Percentiles rank a stretch among this genome's conserved stretches.
Conservation (phyloP, 2,888 invertebrate species). For the Megamerina dolium region DNA sequence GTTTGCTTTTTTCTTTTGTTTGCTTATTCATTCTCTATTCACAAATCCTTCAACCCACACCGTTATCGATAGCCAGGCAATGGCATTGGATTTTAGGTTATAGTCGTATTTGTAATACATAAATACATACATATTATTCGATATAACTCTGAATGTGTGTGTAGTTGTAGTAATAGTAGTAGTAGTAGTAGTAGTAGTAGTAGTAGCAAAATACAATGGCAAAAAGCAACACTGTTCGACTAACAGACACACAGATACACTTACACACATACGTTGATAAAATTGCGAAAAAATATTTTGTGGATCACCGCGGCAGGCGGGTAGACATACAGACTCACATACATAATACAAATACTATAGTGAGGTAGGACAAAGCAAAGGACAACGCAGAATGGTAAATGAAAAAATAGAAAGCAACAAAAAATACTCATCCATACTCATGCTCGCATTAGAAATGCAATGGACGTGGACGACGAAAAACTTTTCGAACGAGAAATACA, state of each 20-base stretch:
- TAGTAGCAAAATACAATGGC: neutral
- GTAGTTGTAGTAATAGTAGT: no score
- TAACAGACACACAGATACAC: neutral
- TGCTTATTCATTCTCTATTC: constrained; percentile 4
- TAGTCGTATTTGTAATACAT: no score
- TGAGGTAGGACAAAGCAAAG: neutral
- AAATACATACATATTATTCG: no score
- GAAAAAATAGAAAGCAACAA: constrained; percentile 4
- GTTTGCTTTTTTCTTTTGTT: neutral
- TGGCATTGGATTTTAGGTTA: no score
- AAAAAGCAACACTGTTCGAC: neutral
- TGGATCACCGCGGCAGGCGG: constrained; percentile 3
- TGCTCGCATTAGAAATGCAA: no score
- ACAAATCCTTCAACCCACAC: no score
- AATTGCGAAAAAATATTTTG: constrained; percentile 6
- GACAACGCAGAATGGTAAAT: neutral
- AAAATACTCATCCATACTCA: no score
- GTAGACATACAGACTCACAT: neutral
- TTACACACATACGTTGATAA: no score
- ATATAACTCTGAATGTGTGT: no score
- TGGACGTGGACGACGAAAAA: constrained; percentile 2
- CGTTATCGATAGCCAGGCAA: no score
- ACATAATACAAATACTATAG: neutral
- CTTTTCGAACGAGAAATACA: constrained; percentile 9
- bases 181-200: no score